These are phyloP conservation scores for Diceros bicornis DNA, from an alignment of 2,797 vertebrate genomes.

Conservation along the genomic window DNA sequence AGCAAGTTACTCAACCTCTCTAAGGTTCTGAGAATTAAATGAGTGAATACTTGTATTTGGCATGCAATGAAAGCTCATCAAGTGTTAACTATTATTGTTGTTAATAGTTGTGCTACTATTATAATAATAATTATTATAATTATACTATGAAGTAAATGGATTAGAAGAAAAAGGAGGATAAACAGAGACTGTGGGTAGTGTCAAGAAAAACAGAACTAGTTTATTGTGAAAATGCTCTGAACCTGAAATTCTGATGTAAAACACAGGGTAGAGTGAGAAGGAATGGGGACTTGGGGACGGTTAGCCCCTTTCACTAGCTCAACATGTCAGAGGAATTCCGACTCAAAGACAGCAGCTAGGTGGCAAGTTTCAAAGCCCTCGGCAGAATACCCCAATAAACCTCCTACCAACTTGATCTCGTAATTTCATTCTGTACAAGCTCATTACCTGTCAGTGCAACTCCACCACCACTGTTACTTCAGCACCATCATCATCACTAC, in stretches of 20 bases:
- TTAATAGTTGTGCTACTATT: background rate
- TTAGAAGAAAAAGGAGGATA: background rate
- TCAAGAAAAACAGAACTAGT: slow-evolving; percentile 4
- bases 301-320: background rate
- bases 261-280: background rate
- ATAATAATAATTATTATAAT: background rate
- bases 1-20: background rate
- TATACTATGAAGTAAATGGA: background rate
- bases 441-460: background rate
- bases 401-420: background rate
- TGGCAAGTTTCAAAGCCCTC: background rate
- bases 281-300: too few relatives aligned
- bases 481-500: background rate
- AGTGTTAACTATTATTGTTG: background rate
- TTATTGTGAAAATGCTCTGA: background rate
- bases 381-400: background rate
- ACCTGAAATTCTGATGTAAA: background rate
- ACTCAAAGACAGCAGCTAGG: background rate
- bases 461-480: background rate
- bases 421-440: background rate
- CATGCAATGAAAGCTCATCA: background rate
- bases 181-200: background rate
- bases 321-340: background rate
- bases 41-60: background rate
- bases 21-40: slow-evolving; percentile 17